Evolutionary conservation across 23 tunicate genomes (phyloP).

Genomic region (Oikopleura dioica): DNA sequence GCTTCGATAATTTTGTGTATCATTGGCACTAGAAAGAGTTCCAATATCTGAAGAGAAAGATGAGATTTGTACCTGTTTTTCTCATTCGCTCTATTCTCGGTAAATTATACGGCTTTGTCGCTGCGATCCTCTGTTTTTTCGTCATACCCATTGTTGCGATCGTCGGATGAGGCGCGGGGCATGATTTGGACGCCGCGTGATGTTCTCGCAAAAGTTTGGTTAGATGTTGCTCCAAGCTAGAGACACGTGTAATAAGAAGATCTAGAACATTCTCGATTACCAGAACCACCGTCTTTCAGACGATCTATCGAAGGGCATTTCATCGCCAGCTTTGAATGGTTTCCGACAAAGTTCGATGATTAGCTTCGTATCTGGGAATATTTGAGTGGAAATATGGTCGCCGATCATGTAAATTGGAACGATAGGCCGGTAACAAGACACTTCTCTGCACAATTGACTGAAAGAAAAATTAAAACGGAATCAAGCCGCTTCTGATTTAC

Average conservation of each 20-base stretch:
- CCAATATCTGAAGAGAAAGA: no score
- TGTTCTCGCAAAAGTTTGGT: conserved; percentile 29
- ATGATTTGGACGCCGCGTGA: conserved; percentile 17
- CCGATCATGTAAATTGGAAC: conserved; percentile 48
- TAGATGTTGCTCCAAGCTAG: conserved; percentile 26
- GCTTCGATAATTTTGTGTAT: conserved; percentile 24
- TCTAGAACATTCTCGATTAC: background rate
- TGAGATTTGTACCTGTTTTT: no score
- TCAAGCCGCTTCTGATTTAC: no score
- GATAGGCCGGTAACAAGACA: no score
- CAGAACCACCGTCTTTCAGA: background rate
- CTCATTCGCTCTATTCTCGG: conserved; percentile 15
- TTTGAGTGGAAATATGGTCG: conserved; percentile 27
- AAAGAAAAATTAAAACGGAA: no score
- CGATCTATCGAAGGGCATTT: background rate
- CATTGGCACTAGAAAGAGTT: no score
- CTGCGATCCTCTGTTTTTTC: conserved; percentile 25
- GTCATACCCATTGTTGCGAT: conserved; percentile 41
- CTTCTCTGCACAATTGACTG: no score
- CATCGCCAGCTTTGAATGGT: background rate
- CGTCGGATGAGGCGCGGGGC: conserved; percentile 45
- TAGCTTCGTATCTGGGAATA: conserved; percentile 34
- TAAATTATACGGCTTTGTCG: conserved; percentile 21
- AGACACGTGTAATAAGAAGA: background rate
- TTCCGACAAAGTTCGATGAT: conserved; percentile 22